Conservation (phyloP, 2,113 vertebrate genomes). For the Indicator indicator region DNA sequence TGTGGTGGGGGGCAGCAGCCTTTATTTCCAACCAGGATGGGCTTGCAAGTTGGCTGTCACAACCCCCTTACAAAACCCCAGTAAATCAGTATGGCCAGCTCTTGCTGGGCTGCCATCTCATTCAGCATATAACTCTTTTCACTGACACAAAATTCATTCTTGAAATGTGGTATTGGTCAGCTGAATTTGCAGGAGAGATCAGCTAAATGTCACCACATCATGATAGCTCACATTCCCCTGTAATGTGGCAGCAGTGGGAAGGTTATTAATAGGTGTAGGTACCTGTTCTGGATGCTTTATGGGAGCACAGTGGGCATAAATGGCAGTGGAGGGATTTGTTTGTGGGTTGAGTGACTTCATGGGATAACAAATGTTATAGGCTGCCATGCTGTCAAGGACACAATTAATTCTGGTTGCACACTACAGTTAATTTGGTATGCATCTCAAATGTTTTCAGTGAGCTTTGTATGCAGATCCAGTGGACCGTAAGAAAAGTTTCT, state of each 20-base stretch:
- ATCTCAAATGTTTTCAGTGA: conserved; percentile 54
- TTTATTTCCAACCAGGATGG: not conserved
- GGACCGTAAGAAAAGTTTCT: conserved; percentile 49
- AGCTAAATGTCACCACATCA: conserved; percentile 44
- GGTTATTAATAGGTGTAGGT: conserved; percentile 48
- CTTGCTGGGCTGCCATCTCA: not conserved
- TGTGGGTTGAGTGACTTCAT: conserved; percentile 51
- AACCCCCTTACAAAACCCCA: not conserved
- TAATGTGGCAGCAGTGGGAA: not conserved
- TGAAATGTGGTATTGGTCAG: conserved; percentile 14
- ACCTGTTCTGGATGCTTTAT: conserved; percentile 54
- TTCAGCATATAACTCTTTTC: not conserved
- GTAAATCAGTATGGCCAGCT: not conserved
- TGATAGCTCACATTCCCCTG: not conserved
- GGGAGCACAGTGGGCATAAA: conserved; percentile 55
- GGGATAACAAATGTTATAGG: conserved; percentile 49
- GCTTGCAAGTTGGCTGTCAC: not conserved
- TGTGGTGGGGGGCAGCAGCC: not conserved
- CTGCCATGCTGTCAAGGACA: conserved; percentile 49
- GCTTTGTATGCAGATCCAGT: conserved; percentile 43
- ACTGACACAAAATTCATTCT: not conserved
- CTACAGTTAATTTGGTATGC: conserved; percentile 65
- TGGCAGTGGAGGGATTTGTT: conserved; percentile 60
- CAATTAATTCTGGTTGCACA: conserved; percentile 51
- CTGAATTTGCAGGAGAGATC: conserved; percentile 36